These are phyloP conservation scores for Brachypalpus laphriformis DNA, from an alignment of 2,888 invertebrate species.

Conservation along the genomic window DNA sequence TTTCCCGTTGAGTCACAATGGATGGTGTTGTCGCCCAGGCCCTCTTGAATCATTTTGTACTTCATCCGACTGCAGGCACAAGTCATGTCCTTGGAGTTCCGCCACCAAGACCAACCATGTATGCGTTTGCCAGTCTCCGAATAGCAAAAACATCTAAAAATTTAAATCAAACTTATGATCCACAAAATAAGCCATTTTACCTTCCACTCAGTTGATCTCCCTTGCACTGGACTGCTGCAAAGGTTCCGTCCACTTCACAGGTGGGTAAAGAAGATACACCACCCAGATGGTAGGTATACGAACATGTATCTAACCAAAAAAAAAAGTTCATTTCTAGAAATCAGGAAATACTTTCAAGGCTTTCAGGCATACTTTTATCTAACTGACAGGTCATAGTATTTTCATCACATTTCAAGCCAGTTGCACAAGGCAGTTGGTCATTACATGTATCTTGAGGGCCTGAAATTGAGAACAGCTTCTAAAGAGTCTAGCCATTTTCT, in stretches of 20 bases:
- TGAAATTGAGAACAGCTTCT: no score
- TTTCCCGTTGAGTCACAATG: slow-evolving; percentile 87
- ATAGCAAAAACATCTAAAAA: slow-evolving; percentile 87
- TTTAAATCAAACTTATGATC: background rate
- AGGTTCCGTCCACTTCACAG: slow-evolving; percentile 85
- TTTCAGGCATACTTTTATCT: slow-evolving; percentile 77
- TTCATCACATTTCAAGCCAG: slow-evolving; percentile 78
- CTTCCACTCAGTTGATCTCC: slow-evolving; percentile 86
- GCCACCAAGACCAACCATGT: slow-evolving; percentile 87
- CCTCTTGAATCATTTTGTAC: slow-evolving; percentile 83
- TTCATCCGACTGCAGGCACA: slow-evolving; percentile 86
- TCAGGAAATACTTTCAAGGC: background rate
- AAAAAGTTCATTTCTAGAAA: background rate
- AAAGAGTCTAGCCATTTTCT: no score
- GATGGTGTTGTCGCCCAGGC: slow-evolving; percentile 84
- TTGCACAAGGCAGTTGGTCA: slow-evolving; percentile 76
- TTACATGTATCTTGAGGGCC: slow-evolving; percentile 41
- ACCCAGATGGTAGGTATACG: slow-evolving; percentile 75
- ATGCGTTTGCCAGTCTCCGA: slow-evolving; percentile 85
- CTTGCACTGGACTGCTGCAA: slow-evolving; percentile 87
- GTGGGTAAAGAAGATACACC: slow-evolving; percentile 80
- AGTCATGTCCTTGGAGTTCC: slow-evolving; percentile 85
- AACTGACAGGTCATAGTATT: slow-evolving; percentile 75
- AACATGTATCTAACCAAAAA: slow-evolving; percentile 68
- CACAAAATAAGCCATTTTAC: slow-evolving; percentile 78